Percentiles rank a stretch among this genome's conserved stretches.
Evolutionary conservation across 2,113 vertebrate genomes (phyloP).

Genomic region (Pseudopipra pipra): DNA sequence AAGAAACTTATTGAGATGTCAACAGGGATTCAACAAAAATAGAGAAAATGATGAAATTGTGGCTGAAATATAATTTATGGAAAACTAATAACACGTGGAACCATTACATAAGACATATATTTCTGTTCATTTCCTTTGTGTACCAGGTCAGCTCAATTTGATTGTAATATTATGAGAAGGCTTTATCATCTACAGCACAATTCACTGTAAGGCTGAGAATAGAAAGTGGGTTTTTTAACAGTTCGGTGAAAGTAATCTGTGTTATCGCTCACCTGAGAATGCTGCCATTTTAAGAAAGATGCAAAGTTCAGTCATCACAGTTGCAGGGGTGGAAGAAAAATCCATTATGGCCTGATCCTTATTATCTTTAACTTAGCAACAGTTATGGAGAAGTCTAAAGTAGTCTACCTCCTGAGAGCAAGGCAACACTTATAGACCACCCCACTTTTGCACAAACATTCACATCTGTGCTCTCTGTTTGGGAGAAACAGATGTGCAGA

Average conservation of each 20-base stretch:
- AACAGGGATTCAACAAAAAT: slow-evolving; percentile 13
- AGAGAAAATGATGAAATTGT: slow-evolving; percentile 4
- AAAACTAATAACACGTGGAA: slow-evolving; percentile 24
- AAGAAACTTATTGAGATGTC: slow-evolving; percentile 16
- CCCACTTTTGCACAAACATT: neutral
- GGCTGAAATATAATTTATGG: neutral
- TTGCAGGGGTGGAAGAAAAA: neutral
- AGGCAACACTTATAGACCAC: neutral
- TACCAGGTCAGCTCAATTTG: neutral
- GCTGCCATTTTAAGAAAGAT: neutral
- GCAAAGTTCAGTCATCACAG: neutral
- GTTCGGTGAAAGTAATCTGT: neutral
- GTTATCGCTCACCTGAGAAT: neutral
- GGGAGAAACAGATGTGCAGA: neutral
- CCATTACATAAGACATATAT: neutral
- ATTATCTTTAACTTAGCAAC: neutral
- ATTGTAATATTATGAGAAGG: neutral
- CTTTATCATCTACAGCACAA: neutral
- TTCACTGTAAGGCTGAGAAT: neutral
- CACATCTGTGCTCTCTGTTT: neutral
- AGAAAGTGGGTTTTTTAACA: neutral
- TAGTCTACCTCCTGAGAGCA: neutral
- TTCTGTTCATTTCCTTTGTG: slow-evolving; percentile 33
- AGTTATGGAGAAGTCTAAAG: neutral
- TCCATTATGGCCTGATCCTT: neutral